A percentile compares a stretch with the other conserved stretches of the same genome.
Conservation (phyloP, 35 echinoderm and acorn worm genomes). For the Heliocidaris tuberculata region DNA sequence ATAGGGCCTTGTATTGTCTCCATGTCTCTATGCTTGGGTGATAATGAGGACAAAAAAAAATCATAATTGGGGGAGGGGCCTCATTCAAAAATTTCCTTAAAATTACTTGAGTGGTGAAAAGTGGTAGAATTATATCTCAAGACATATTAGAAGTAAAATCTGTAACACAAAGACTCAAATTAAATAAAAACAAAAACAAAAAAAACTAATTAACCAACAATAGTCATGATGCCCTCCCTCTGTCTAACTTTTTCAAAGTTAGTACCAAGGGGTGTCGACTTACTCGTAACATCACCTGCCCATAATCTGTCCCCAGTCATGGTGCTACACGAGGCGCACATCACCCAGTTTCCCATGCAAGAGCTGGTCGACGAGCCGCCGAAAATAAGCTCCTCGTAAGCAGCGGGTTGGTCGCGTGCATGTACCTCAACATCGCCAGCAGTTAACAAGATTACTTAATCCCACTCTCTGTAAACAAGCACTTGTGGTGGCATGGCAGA, state of each 20-base stretch:
- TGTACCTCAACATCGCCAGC: not conserved
- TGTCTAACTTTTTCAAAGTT: not conserved
- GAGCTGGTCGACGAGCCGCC: not conserved
- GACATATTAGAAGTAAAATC: too few relatives aligned
- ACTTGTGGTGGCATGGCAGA: not conserved
- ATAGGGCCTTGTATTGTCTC: too few relatives aligned
- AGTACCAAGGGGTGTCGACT: not conserved
- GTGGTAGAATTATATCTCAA: too few relatives aligned
- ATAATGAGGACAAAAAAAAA: too few relatives aligned
- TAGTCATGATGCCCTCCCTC: not conserved
- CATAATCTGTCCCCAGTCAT: constrained; percentile 26
- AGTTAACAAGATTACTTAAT: constrained; percentile 13
- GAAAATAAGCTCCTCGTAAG: not conserved
- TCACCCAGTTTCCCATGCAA: constrained; percentile 29
- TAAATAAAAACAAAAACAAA: not conserved
- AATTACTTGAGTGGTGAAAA: too few relatives aligned
- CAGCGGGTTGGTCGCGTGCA: not conserved
- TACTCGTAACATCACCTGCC: not conserved
- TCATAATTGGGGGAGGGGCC: too few relatives aligned
- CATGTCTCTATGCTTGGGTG: too few relatives aligned
- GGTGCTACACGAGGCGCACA: constrained; percentile 9
- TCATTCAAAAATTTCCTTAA: too few relatives aligned
- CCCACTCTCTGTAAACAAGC: not conserved
- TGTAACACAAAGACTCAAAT: not conserved
- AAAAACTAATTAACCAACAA: not conserved